Base-by-base conservation (phyloP, 1,140 invertebrate genomes). In the Chionoecetes opilio region DNA sequence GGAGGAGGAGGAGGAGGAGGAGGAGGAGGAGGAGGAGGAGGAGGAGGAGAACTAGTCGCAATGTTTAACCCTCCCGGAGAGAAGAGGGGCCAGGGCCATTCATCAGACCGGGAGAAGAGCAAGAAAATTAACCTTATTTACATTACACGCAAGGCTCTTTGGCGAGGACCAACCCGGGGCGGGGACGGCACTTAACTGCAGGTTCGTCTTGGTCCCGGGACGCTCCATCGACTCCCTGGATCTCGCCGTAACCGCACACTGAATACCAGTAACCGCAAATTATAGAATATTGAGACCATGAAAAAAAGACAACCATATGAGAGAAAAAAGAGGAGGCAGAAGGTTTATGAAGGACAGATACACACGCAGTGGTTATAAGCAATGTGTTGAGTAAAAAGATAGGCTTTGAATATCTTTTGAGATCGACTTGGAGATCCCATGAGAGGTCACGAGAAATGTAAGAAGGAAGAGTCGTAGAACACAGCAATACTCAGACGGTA, bases 121-220 rank as follows among this genome's bases (percentile, higher is more conserved):
- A 75, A 75, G 63, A 75, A 75, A 75, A 75, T 75, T 75, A 75
- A 75, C 63, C 63, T n/a, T 75, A 75, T 75, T 75, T 75, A 75
- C 63, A 75, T 75, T 75, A 75, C 63, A 75, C 63, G 63, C 63
- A 75, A n/a, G 63, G 63, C 21, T n/a, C 63, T 75, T n/a, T 75
- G 6, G 63, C 63, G 21, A 75, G 26, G 63, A 21, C 63, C 63
- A 8, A 75, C 63, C 63, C 63, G 26, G 63, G 63, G 63, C 63
- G 63, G 63, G n/a, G 63, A 75, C 63, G 63, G 63, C 63, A 75
- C 63, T 75, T 75, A 75, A 26, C 63, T 75, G 46, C 63, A 75
- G 63, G 63, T 75, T n/a, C 63, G 63, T 75, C 63, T 75, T 75
- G 63, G n/a, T 75, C 63, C 63, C 63, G 21, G 63, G 63, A 75